Evolutionary conservation across 2,888 invertebrate species (phyloP), one percentile per base, ranked within the genome.

Genomic region (Baccha elongata): DNA sequence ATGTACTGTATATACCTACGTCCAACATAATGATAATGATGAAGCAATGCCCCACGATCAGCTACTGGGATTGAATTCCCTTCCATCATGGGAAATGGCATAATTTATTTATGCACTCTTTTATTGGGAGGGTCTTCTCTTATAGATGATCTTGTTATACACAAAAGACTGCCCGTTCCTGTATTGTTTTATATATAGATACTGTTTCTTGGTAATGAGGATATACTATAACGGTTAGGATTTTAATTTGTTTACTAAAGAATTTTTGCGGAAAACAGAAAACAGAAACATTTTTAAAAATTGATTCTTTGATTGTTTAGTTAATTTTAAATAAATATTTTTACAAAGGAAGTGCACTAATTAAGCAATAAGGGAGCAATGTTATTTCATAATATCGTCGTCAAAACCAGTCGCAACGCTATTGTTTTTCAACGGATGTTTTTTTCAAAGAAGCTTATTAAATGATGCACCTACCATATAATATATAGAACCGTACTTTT

Each of bases 61-160:
- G 83, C 83, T 83, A 83, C 83, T 83, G 83, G 83, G 83, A 83
- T 83, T 83, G 83, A 83, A 78, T 73, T 83, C 64, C 78, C 53
- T 68, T 78, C 73, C 72, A 68, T 78, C 62, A 72, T 72, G 78
- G 62, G 81, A 78, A 83, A 83, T 83, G 83, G 52, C 78, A 78
- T 83, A 78, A 83, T 83, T 83, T 83, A 73, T 73, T 78, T 78
- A 68, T 83, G 53, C 48, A 68, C 67, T 60, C 42, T 68, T 46
- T 55, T 71, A 60, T 83, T 76, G 42, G 48, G 53, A 73, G 72
- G 78, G 67, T 62, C 72, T 58, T 44, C 17, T 26, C 5, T 35
- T 26, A n/a, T n/a, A n/a, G n/a, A n/a, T n/a, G n/a, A n/a, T 48
- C 46, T 78, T 83, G 83, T 83, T 83, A 68, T 52, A 68, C 40